These are phyloP conservation scores for Crepidodera aurea DNA, from an alignment of 2,888 invertebrate species.

Conservation along the genomic window DNA sequence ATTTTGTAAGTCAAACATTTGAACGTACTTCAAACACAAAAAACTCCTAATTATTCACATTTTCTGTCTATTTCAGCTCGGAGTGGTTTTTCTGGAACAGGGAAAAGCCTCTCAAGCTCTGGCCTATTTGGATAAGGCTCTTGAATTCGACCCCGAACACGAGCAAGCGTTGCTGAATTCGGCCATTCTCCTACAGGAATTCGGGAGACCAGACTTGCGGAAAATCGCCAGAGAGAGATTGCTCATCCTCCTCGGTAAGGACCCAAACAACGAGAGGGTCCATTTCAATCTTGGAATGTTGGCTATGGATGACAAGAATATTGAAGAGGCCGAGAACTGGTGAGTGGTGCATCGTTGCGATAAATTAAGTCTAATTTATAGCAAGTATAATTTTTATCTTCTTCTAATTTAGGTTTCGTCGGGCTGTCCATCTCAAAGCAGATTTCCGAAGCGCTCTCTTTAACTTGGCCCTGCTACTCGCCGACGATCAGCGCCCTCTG, in stretches of 20 bases:
- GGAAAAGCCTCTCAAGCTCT: slow-evolving; percentile 90
- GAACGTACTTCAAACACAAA: too few species aligned
- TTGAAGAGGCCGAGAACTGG: slow-evolving; percentile 88
- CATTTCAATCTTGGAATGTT: slow-evolving; percentile 95
- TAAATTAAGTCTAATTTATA: not conserved
- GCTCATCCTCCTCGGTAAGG: slow-evolving; percentile 79
- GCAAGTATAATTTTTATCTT: too few species aligned
- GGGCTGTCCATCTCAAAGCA: slow-evolving; percentile 85
- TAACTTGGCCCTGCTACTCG: slow-evolving; percentile 88
- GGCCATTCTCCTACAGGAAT: slow-evolving; percentile 91
- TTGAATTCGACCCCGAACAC: slow-evolving; percentile 92
- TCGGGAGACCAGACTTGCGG: slow-evolving; percentile 81
- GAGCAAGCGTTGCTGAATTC: slow-evolving; percentile 95
- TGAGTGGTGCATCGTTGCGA: too few species aligned
- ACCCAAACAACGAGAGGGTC: slow-evolving; percentile 85
- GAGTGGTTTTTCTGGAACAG: slow-evolving; percentile 93
- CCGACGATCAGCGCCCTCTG: slow-evolving; percentile 86
- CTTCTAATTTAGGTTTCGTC: slow-evolving; percentile 56
- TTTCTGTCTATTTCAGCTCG: slow-evolving; percentile 84
- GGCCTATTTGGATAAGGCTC: slow-evolving; percentile 90
- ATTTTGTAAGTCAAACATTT: too few species aligned
- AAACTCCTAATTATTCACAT: too few species aligned
- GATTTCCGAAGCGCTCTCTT: slow-evolving; percentile 94
- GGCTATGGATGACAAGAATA: slow-evolving; percentile 93
- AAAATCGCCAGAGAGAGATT: slow-evolving; percentile 83